These are phyloP conservation scores for Dufourea novaeangliae DNA, from an alignment of 1,140 invertebrate species.

Conservation along the genomic window DNA sequence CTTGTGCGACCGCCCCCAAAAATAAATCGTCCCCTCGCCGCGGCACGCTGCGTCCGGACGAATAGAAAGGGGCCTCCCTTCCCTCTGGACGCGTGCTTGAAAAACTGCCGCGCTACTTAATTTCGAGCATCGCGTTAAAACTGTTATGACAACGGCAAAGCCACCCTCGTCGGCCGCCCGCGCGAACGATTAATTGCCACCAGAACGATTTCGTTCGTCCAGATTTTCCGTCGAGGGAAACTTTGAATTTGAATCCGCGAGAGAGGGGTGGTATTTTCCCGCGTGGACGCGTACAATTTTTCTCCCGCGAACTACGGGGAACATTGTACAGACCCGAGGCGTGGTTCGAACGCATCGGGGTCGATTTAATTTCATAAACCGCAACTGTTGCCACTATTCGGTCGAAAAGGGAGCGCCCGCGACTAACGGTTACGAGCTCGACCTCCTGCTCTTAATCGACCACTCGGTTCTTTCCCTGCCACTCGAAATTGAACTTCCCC, in stretches of 20 bases:
- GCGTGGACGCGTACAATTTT: not conserved
- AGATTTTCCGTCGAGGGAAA: not conserved
- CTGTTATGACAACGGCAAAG: constrained; percentile 8
- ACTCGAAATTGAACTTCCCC: constrained; percentile 33
- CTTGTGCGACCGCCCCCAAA: constrained; percentile 55
- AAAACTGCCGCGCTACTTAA: constrained; percentile 43
- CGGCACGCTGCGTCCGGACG: not conserved
- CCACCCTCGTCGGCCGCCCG: too few species aligned
- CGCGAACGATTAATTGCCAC: not conserved
- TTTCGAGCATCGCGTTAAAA: constrained; percentile 34
- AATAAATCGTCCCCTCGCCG: constrained; percentile 61
- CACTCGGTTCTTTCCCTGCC: constrained; percentile 17
- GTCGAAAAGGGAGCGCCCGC: constrained; percentile 72
- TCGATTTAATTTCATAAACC: constrained; percentile 82
- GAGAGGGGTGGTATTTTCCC: too few species aligned
- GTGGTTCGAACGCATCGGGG: constrained; percentile 69
- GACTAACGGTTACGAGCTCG: constrained; percentile 77
- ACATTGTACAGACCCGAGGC: too few species aligned
- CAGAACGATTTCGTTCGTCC: not conserved
- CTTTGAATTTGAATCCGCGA: not conserved
- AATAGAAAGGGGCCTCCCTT: constrained; percentile 14
- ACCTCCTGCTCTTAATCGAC: constrained; percentile 52
- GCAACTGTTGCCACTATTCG: constrained; percentile 81
- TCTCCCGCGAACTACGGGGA: constrained; percentile 22
- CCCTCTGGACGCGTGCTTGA: constrained; percentile 4